Evolutionary conservation across 2,888 invertebrate genomes (phyloP).

Genomic region (Celastrina argiolus): DNA sequence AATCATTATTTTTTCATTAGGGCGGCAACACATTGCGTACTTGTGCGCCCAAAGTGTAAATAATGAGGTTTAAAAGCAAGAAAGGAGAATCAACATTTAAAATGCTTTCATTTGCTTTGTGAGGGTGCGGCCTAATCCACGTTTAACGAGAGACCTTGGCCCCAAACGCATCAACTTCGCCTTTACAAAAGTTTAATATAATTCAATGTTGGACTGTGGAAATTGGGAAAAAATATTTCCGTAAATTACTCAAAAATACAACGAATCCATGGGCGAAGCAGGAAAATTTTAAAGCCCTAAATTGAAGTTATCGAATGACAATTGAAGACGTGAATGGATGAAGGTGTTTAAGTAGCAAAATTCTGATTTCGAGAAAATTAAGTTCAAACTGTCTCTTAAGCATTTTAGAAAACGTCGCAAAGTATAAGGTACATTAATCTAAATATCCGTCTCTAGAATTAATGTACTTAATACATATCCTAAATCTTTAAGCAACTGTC

Average conservation of each 20-base stretch:
- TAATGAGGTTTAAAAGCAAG: constrained; percentile 19
- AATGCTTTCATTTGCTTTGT: constrained; percentile 20
- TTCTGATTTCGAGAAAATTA: too few relatives aligned
- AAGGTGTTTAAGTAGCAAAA: too few relatives aligned
- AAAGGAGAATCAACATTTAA: neutral
- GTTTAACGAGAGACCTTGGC: constrained; percentile 17
- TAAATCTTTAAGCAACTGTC: too few relatives aligned
- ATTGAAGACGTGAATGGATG: too few relatives aligned
- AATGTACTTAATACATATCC: too few relatives aligned
- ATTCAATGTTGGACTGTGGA: neutral
- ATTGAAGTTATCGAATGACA: too few relatives aligned
- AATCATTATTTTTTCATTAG: constrained; percentile 5
- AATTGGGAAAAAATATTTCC: neutral
- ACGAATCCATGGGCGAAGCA: too few relatives aligned
- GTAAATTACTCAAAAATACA: neutral
- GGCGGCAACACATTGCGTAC: neutral
- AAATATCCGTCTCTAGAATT: too few relatives aligned
- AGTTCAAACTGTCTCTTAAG: too few relatives aligned
- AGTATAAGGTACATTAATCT: too few relatives aligned
- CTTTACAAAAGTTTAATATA: constrained; percentile 15
- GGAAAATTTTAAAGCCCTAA: too few relatives aligned
- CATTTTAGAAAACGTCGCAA: too few relatives aligned
- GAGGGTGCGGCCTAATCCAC: constrained; percentile 16
- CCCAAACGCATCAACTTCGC: constrained; percentile 8
- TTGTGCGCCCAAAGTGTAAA: constrained; percentile 4